phyloP scores from a whole-genome alignment of 2,797 vertebrate species.

The Xyrichtys novacula region DNA sequence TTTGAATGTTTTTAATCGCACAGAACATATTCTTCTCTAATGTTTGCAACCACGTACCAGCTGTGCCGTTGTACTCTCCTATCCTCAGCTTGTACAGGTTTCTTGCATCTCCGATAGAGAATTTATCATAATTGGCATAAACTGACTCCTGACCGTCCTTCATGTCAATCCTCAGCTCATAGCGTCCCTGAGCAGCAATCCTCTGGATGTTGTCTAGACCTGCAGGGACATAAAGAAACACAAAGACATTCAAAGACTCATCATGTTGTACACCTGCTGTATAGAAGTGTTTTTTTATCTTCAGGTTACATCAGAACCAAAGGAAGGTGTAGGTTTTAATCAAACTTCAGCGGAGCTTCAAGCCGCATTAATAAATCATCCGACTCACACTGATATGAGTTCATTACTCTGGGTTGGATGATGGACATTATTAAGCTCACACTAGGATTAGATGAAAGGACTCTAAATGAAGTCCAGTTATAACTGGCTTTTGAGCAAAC shows the following conservation, averaged over 20 bases:
- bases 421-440: neutral
- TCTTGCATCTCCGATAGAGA: constrained; percentile 90
- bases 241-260: too few relatives aligned
- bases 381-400: neutral
- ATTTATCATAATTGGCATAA: constrained; percentile 94
- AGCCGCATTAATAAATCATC: neutral
- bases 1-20: too few relatives aligned
- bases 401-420: neutral
- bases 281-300: neutral
- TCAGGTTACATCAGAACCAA: neutral
- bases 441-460: neutral
- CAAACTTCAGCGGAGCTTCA: neutral
- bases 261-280: constrained; percentile 1
- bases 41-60: constrained; percentile 84
- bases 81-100: constrained; percentile 95
- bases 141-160: constrained; percentile 92
- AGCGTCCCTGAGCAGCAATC: constrained; percentile 93
- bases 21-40: too few relatives aligned
- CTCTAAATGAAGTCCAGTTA: neutral
- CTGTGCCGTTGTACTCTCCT: constrained; percentile 96
- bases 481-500: neutral
- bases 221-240: constrained; percentile 60
- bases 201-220: constrained; percentile 96
- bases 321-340: neutral
- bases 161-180: constrained; percentile 97